Conservation (phyloP, 2,113 vertebrate species). For the Lophura nycthemera region DNA sequence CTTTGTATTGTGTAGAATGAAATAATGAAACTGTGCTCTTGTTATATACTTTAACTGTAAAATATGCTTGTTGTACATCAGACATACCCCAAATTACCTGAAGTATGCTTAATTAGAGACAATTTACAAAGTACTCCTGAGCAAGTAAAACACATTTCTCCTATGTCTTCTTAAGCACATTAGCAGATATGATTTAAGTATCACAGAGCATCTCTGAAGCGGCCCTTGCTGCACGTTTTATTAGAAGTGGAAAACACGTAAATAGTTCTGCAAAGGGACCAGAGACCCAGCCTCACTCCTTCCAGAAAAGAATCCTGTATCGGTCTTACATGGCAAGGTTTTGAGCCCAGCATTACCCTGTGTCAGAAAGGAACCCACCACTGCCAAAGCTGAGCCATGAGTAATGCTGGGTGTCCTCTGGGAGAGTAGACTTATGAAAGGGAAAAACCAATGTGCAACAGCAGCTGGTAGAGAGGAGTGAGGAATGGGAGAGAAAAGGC, state of each 20-base stretch:
- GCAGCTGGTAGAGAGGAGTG: neutral
- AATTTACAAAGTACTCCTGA: neutral
- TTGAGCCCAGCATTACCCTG: neutral
- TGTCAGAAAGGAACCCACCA: neutral
- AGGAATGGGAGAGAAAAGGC: neutral
- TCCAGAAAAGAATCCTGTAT: neutral
- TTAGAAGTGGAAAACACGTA: neutral
- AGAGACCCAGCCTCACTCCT: neutral
- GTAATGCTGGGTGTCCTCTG: neutral
- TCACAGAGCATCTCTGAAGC: neutral
- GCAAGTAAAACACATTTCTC: neutral
- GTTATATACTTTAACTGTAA: neutral
- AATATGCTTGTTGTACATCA: neutral
- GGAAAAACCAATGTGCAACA: neutral
- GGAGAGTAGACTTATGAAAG: neutral
- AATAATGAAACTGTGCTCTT: neutral
- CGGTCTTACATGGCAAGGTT: no score
- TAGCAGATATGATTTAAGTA: neutral
- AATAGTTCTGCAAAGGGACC: neutral
- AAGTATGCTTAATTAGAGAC: neutral
- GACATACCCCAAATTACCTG: neutral
- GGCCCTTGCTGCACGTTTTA: neutral
- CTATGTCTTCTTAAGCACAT: neutral
- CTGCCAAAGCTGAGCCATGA: neutral
- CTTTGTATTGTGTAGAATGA: neutral